Percentiles rank a stretch among this genome's conserved stretches.
These are phyloP conservation scores for Myrmecobius fasciatus DNA, from an alignment of 2,113 vertebrate species.

Conservation along the genomic window DNA sequence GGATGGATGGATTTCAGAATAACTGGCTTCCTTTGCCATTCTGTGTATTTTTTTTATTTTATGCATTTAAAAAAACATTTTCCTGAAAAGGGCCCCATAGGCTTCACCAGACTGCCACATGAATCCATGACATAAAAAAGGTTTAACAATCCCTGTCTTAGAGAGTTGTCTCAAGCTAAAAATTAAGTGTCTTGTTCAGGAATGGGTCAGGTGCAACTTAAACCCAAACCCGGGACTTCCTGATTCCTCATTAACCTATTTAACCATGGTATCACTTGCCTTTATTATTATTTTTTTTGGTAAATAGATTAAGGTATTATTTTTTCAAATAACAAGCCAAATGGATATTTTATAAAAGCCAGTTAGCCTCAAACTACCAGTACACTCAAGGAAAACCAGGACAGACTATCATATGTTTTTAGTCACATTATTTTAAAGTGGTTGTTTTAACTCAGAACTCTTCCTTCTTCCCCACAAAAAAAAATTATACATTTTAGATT, in stretches of 20 bases:
- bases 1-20: background rate
- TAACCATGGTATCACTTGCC: background rate
- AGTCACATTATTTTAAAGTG: conserved; percentile 42
- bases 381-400: background rate
- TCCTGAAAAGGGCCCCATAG: background rate
- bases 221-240: background rate
- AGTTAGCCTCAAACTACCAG: conserved; percentile 24
- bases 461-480: conserved; percentile 41
- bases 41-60: background rate
- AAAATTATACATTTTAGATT: conserved; percentile 26
- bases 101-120: background rate
- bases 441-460: conserved; percentile 48
- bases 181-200: background rate
- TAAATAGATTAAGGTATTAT: conserved; percentile 15
- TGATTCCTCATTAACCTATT: background rate
- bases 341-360: background rate
- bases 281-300: conserved; percentile 39
- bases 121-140: background rate
- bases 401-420: conserved; percentile 9
- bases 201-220: background rate
- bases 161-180: background rate
- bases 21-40: background rate
- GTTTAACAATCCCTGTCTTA: background rate
- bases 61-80: background rate
- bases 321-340: conserved; percentile 17